phyloP scores from a whole-genome alignment of 2,888 invertebrate genomes.

The Trachelus troglodyta region DNA sequence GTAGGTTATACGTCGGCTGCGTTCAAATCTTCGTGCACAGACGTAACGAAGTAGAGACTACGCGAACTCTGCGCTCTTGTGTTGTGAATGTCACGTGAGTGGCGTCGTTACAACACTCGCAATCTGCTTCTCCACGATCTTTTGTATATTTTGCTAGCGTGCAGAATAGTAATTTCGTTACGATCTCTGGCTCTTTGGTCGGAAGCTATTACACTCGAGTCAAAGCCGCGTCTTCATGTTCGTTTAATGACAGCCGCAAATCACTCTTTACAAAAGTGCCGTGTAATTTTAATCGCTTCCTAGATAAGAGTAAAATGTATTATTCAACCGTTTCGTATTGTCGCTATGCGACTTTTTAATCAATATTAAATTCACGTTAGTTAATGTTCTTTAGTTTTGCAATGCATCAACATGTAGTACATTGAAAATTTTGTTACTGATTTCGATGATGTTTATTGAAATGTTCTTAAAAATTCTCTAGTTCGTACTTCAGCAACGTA shows the following conservation, averaged over 20 bases:
- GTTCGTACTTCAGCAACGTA: too few species aligned
- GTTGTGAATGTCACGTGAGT: slow-evolving; percentile 22
- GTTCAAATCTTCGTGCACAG: slow-evolving; percentile 12
- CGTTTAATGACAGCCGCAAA: slow-evolving; percentile 21
- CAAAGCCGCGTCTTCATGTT: slow-evolving; percentile 32
- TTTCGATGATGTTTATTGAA: too few species aligned
- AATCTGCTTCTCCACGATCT: neutral
- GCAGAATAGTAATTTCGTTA: slow-evolving; percentile 33
- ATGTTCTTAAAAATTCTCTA: too few species aligned
- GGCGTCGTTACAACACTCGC: slow-evolving; percentile 13
- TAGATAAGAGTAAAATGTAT: too few species aligned
- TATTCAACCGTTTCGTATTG: too few species aligned
- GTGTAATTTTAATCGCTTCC: slow-evolving; percentile 1
- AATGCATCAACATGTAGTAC: too few species aligned
- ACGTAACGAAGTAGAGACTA: slow-evolving; percentile 2
- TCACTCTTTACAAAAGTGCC: neutral
- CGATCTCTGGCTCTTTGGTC: slow-evolving; percentile 21
- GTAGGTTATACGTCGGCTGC: neutral
- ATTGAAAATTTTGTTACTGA: too few species aligned
- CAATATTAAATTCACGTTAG: too few species aligned
- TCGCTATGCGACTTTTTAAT: too few species aligned
- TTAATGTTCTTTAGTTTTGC: too few species aligned
- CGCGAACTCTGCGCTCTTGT: slow-evolving; percentile 19
- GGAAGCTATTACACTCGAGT: slow-evolving; percentile 31
- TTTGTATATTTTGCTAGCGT: neutral